Base-by-base conservation (phyloP, 1,140 invertebrate species). In the Tetramorium parvispinum region DNA sequence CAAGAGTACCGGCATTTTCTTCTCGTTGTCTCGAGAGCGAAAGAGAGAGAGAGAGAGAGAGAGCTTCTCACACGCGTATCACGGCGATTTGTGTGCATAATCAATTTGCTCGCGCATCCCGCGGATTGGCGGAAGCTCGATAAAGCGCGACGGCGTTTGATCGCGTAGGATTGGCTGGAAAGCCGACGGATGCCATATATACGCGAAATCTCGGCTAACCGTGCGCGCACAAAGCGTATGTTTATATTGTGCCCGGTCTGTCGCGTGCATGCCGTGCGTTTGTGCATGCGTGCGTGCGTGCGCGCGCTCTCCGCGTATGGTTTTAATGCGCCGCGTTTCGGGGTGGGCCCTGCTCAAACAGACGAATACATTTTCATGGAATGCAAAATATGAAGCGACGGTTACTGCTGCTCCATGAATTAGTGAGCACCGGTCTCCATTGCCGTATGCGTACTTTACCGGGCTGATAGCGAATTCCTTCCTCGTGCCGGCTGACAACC, bases 281-380 rank as follows among this genome's bases (percentile, higher is more conserved):
- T 11, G 63, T 16, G 65, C 13, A 40, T 11, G 37, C 37, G 63
- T 11, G 63, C n/a, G 65, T n/a, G 51, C 16, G 21, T 18, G 21
- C 3, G 61, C n/a, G n/a, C n/a, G n/a, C n/a, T n/a, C n/a, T n/a
- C n/a, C n/a, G n/a, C 13, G 24, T 68, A 68, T 24, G 18, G 13
- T 40, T 24, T 82, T 46, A 70, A 70, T 55, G 66, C 16, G 65
- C 32, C 59, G 18, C 57, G 24, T 21, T 40, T 13, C 10, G 63
- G 18, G 8, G n/a, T 55, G 13, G 13, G 3, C 0, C 5, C 27
- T 43, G 11, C 18, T n/a, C 68, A 75, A 82, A 59, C 53, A 75
- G 79, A 83, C 79, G 71, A 83, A 83, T 83, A 73, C 79, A 83
- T 83, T 83, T 83, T 83, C 79, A 49, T 59, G 79, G 79, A 61